Evolutionary conservation across 2,113 vertebrate genomes (phyloP), one percentile per base, ranked within the genome.

Genomic region (Meriones unguiculatus): DNA sequence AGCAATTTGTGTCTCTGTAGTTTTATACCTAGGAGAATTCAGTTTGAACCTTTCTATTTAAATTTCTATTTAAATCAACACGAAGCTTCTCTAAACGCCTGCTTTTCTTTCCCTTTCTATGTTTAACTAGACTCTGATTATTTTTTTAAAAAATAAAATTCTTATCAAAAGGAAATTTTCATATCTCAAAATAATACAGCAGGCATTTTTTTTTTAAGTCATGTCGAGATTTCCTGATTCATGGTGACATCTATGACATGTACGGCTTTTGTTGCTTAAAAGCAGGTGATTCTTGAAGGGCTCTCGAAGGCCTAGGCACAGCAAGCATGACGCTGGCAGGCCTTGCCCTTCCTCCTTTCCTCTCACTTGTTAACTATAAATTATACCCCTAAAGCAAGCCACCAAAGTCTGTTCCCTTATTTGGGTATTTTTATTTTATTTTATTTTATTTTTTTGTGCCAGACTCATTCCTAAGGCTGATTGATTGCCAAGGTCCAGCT

Each of bases 81-180:
- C 0, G 82, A 4, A 81, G 20, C n/a, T 32, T 85, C 85, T 92
- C 32, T n/a, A 91, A 65, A 89, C 15, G 93, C 64, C 32, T 20
- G 2, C 64, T 96, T 90, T 84, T 86, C 15, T 80, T 72, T 65
- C 70, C n/a, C 35, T 78, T 94, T 52, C 65, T 93, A 32, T n/a
- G 95, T 93, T 93, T 95, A 78, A 95, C 46, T 93, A 35, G 41
- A 70, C 70, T 92, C 50, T 93, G 77, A 65, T 84, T 52, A 22
- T 69, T 69, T 52, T 86, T 64, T 32, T 10, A 41, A 15, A 69
- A 87, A 73, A 30, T 87, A 69, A 95, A 82, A 82, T 94, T 95
- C n/a, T 94, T 65, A 91, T 78, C 54, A 46, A 85, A 87, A 93
- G 82, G 15, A 96, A 95, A 46, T 82, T 89, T 95, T 95, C 41